phyloP scores from a whole-genome alignment of 2,113 vertebrate genomes.

The Mesocricetus auratus region DNA sequence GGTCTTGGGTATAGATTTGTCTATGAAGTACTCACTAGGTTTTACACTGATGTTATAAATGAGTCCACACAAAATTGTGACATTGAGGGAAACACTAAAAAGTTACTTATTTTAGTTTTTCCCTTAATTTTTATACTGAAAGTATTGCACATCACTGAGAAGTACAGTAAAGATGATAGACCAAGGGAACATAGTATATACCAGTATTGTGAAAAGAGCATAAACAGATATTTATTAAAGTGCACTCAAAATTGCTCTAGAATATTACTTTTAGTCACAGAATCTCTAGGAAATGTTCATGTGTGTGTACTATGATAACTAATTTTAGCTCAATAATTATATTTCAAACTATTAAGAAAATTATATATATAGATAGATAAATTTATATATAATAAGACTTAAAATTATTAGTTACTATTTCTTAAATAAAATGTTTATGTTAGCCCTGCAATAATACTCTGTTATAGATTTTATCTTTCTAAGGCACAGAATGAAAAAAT shows the following conservation, averaged over 20 bases:
- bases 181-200: neutral
- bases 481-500: neutral
- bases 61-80: constrained; percentile 56
- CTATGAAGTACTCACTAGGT: constrained; percentile 18
- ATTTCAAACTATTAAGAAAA: neutral
- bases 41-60: constrained; percentile 55
- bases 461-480: neutral
- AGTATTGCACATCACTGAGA: neutral
- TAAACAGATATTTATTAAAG: neutral
- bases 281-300: constrained; percentile 23
- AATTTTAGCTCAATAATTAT: constrained; percentile 21
- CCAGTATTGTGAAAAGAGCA: neutral
- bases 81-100: neutral
- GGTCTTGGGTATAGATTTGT: neutral
- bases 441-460: neutral
- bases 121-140: neutral
- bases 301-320: neutral
- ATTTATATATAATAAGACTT: neutral
- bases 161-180: neutral
- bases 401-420: neutral
- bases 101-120: constrained; percentile 2
- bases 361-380: neutral
- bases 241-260: neutral
- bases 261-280: neutral
- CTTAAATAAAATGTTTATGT: neutral